These are phyloP conservation scores for Pegoplata infirma DNA, from an alignment of 2,888 invertebrate genomes.

Conservation along the genomic window DNA sequence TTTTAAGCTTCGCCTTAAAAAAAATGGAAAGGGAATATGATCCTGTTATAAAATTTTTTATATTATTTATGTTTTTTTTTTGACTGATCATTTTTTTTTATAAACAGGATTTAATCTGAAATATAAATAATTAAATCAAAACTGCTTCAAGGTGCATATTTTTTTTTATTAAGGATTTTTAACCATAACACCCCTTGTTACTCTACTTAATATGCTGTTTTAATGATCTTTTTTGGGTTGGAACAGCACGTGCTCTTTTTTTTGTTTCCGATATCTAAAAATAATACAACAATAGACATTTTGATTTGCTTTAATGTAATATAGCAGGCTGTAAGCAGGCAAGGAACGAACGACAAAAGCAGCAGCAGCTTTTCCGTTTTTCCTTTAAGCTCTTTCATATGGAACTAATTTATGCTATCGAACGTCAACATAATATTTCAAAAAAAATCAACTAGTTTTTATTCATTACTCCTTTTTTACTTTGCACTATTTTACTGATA, in stretches of 20 bases:
- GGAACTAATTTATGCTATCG: conserved; percentile 69
- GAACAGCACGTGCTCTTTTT: conserved; percentile 55
- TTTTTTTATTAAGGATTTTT: conserved; percentile 1
- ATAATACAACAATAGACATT: background rate
- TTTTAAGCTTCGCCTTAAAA: conserved; percentile 49
- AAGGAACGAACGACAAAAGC: no score
- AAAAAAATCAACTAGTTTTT: conserved; percentile 46
- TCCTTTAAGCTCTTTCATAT: conserved; percentile 61
- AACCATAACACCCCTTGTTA: conserved; percentile 41
- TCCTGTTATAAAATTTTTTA: conserved; percentile 28
- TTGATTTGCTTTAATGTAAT: background rate
- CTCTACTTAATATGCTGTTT: background rate
- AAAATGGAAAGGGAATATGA: conserved; percentile 21
- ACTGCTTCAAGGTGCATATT: conserved; percentile 47
- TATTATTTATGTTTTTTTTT: background rate
- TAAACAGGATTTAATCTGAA: conserved; percentile 51
- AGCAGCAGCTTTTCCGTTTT: conserved; percentile 27
- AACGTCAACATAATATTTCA: conserved; percentile 55
- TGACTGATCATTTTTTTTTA: conserved; percentile 44
- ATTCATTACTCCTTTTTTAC: conserved; percentile 35
- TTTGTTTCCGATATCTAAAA: conserved; percentile 21
- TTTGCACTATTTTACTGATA: conserved; percentile 16
- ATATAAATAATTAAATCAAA: conserved; percentile 55
- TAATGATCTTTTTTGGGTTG: conserved; percentile 13
- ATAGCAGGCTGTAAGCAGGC: conserved; percentile 11